phyloP scores from a whole-genome alignment of 2,797 vertebrate genomes.

The Anguilla megastoma region DNA sequence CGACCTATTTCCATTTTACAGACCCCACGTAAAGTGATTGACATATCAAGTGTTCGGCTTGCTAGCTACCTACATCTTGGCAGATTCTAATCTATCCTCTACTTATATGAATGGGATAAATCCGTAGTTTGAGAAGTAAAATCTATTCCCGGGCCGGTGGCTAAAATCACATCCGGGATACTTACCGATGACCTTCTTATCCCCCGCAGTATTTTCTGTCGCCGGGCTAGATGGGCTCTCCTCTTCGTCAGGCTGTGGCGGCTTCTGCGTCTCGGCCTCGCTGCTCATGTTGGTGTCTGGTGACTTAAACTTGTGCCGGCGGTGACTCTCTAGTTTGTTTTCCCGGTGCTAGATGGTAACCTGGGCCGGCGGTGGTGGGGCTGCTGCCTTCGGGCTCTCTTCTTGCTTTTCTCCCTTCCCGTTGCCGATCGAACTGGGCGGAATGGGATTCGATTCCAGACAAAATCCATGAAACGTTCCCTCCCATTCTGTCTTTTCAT shows the following conservation, averaged over 20 bases:
- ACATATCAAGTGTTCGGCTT: background rate
- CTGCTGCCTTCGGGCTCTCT: constrained; percentile 97
- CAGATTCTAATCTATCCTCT: background rate
- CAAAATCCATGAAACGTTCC: constrained; percentile 56
- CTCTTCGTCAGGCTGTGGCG: constrained; percentile 74
- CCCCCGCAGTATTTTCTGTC: constrained; percentile 82
- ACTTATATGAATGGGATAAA: background rate
- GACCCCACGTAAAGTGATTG: constrained; percentile 14
- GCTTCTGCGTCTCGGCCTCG: constrained; percentile 69
- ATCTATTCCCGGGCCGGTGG: background rate
- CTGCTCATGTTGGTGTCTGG: constrained; percentile 71
- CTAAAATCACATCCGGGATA: constrained; percentile 25
- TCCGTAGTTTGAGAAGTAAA: constrained; percentile 17
- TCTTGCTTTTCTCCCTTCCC: constrained; percentile 98
- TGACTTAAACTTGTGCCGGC: constrained; percentile 82
- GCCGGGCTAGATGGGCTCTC: constrained; percentile 50
- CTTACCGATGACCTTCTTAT: constrained; percentile 93
- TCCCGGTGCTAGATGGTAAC: constrained; percentile 99
- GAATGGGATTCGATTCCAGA: constrained; percentile 66
- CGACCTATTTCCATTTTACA: constrained; percentile 8
- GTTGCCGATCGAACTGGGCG: constrained; percentile 99
- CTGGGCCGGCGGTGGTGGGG: constrained; percentile 98
- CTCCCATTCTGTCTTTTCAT: constrained; percentile 60
- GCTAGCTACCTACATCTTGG: background rate
- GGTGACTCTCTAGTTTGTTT: constrained; percentile 88